Conservation (phyloP, 2,113 vertebrate species). For the Toxostoma redivivum region DNA sequence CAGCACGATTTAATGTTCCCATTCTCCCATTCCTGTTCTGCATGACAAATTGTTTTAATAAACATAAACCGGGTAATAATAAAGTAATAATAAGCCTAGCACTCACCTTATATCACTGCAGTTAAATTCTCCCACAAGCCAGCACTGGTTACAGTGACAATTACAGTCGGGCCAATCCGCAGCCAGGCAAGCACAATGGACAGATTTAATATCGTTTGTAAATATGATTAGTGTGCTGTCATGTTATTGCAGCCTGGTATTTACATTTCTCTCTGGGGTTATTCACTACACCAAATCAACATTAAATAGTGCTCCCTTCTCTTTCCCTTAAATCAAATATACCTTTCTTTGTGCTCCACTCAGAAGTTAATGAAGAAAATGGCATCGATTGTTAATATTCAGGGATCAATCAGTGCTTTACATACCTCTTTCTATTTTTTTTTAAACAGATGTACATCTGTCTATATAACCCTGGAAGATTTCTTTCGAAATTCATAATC, state of each 20-base stretch:
- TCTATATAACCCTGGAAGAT: constrained; percentile 76
- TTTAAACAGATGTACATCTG: constrained; percentile 79
- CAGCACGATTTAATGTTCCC: constrained; percentile 97
- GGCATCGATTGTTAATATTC: constrained; percentile 89
- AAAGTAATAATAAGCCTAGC: constrained; percentile 99
- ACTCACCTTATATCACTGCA: constrained; percentile 99
- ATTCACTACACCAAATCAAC: constrained; percentile 91
- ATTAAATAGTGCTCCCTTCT: constrained; percentile 87
- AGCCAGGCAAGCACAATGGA: constrained; percentile 92
- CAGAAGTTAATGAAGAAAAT: constrained; percentile 91
- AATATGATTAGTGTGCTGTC: constrained; percentile 99
- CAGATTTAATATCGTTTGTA: constrained; percentile 99
- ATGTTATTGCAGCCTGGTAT: constrained; percentile 96
- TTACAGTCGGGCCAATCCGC: constrained; percentile 91
- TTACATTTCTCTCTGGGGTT: constrained; percentile 98
- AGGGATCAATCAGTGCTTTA: constrained; percentile 89
- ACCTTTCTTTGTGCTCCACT: constrained; percentile 76
- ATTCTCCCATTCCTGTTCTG: constrained; percentile 97
- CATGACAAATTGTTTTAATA: constrained; percentile 99
- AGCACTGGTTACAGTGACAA: constrained; percentile 94
- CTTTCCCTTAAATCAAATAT: constrained; percentile 79
- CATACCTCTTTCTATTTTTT: neutral
- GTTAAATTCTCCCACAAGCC: constrained; percentile 98
- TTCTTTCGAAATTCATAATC: constrained; percentile 51
- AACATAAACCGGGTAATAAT: constrained; percentile 99